Conservation (phyloP, 2,797 vertebrate genomes). For the Emys orbicularis region DNA sequence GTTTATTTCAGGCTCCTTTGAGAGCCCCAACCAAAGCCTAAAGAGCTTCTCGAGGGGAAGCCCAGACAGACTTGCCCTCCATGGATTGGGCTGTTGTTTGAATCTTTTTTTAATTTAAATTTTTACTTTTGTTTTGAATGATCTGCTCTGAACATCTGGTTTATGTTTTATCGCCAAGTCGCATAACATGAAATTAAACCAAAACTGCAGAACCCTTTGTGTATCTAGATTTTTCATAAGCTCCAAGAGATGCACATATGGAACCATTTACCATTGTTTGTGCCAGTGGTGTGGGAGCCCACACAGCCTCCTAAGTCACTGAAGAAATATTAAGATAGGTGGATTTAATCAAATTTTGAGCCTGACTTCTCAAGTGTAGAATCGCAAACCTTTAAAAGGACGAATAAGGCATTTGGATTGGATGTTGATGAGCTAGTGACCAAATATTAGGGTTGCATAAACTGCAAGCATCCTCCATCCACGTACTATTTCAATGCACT, state of each 20-base stretch:
- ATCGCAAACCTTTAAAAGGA: constrained; percentile 45
- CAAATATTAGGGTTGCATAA: constrained; percentile 44
- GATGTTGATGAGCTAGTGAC: constrained; percentile 36
- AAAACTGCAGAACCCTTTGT: constrained; percentile 55
- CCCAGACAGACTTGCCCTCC: neutral
- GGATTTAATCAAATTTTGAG: no score
- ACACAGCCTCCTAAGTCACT: constrained; percentile 10
- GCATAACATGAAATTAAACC: constrained; percentile 42
- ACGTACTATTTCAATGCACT: neutral
- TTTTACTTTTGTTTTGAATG: neutral
- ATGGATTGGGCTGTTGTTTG: neutral
- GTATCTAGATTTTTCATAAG: constrained; percentile 48
- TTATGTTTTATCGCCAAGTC: constrained; percentile 6
- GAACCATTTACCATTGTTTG: constrained; percentile 66
- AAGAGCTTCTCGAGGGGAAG: neutral
- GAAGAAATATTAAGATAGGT: constrained; percentile 69
- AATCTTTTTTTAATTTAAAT: neutral
- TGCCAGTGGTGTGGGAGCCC: constrained; percentile 32
- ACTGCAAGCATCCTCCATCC: constrained; percentile 24
- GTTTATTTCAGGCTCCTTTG: neutral
- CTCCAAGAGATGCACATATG: constrained; percentile 53
- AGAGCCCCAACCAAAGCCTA: neutral
- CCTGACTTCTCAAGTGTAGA: constrained; percentile 73
- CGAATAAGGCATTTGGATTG: constrained; percentile 23
- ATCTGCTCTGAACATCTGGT: constrained; percentile 37